Percentiles rank a stretch among this genome's conserved stretches.
Evolutionary conservation across 1,140 invertebrate genomes (phyloP).

Genomic region (Papilio dardanus): DNA sequence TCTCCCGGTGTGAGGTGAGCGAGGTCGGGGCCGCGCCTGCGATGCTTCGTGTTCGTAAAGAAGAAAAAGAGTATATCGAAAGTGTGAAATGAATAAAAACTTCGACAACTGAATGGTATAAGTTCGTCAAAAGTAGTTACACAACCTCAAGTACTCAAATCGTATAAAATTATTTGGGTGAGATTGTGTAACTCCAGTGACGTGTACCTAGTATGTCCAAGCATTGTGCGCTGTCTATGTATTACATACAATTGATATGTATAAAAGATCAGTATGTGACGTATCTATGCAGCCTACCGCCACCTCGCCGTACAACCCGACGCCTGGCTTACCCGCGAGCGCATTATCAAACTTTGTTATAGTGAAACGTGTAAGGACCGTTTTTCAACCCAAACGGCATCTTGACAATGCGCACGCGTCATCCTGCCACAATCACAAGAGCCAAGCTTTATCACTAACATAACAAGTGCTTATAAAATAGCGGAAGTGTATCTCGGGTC

Average conservation of each 20-base stretch:
- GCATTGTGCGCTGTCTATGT: slow-evolving; percentile 65
- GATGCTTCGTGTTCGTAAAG: slow-evolving; percentile 27
- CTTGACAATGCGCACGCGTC: slow-evolving; percentile 42
- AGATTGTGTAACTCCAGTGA: slow-evolving; percentile 1
- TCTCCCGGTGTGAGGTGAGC: slow-evolving; percentile 51
- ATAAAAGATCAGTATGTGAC: slow-evolving; percentile 44
- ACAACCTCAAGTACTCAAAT: neutral
- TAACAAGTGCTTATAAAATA: slow-evolving; percentile 56
- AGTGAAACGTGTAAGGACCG: neutral
- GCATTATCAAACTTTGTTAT: slow-evolving; percentile 34
- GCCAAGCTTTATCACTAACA: slow-evolving; percentile 64
- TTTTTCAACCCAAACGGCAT: slow-evolving; percentile 3
- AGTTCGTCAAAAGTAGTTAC: slow-evolving; percentile 2
- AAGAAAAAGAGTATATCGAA: slow-evolving; percentile 54
- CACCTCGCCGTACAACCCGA: slow-evolving; percentile 57
- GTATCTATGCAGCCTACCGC: slow-evolving; percentile 64
- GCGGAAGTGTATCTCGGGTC: slow-evolving; percentile 44
- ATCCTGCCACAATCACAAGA: slow-evolving; percentile 55
- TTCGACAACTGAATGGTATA: slow-evolving; percentile 55
- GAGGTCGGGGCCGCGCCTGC: neutral
- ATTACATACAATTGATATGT: slow-evolving; percentile 54
- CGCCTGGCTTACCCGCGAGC: slow-evolving; percentile 48
- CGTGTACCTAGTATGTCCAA: slow-evolving; percentile 55
- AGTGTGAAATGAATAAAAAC: slow-evolving; percentile 66
- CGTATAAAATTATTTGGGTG: neutral